Percentiles rank a stretch among this genome's conserved stretches.
These are phyloP conservation scores for Parnassius smintheus DNA, from an alignment of 2,888 invertebrate genomes.

Conservation along the genomic window DNA sequence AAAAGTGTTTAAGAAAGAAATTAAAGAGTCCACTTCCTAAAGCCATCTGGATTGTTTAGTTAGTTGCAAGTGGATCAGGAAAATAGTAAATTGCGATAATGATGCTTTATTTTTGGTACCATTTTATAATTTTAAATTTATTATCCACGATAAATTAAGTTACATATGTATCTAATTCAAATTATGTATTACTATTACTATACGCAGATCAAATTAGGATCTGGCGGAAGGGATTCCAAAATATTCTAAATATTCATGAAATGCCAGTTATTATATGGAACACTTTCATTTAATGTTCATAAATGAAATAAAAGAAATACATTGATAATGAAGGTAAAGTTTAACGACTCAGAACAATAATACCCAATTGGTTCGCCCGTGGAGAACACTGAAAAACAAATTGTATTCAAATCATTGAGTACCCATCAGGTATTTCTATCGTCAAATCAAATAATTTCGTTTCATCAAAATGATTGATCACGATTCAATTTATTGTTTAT, in stretches of 20 bases:
- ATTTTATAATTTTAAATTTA: too few species aligned
- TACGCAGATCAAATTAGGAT: neutral
- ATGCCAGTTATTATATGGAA: conserved; percentile 1
- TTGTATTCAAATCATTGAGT: conserved; percentile 29
- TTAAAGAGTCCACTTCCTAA: too few species aligned
- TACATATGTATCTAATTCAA: too few species aligned
- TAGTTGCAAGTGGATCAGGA: too few species aligned
- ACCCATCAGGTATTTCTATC: conserved; percentile 33
- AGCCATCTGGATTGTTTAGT: too few species aligned
- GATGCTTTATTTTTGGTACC: too few species aligned
- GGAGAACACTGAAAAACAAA: conserved; percentile 22
- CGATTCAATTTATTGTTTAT: conserved; percentile 46
- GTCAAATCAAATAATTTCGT: conserved; percentile 48
- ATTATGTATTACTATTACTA: too few species aligned
- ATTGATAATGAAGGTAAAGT: conserved; percentile 20
- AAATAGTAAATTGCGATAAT: too few species aligned
- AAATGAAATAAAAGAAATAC: conserved; percentile 17
- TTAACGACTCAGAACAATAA: conserved; percentile 27
- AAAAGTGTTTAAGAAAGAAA: too few species aligned
- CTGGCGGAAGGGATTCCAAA: neutral
- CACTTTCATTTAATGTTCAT: neutral
- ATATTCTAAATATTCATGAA: neutral
- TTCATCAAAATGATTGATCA: conserved; percentile 53
- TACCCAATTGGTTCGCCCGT: conserved; percentile 17
- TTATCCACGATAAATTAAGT: too few species aligned